Conservation (phyloP, 2,888 invertebrate species). For the Elysia crispata region DNA sequence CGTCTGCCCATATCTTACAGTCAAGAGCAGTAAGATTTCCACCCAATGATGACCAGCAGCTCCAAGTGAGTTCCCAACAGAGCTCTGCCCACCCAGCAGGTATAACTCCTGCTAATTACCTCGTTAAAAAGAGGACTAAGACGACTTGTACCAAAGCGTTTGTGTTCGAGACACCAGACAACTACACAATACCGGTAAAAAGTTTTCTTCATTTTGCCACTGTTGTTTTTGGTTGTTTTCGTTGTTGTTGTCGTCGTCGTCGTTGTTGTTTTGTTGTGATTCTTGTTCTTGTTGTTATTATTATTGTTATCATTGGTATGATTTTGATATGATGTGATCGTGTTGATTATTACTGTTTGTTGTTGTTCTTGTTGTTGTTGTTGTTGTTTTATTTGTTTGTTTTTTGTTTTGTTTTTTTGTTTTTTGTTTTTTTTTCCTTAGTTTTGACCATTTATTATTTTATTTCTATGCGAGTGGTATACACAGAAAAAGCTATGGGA, state of each 20-base stretch:
- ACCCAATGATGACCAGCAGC: not conserved
- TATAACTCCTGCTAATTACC: not conserved
- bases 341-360: no score
- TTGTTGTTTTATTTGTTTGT: not conserved
- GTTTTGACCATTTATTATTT: not conserved
- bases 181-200: constrained; percentile 62
- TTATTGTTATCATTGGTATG: not conserved
- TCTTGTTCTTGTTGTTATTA: not conserved
- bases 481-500: no score
- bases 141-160: constrained; percentile 55
- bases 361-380: not conserved
- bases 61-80: not conserved
- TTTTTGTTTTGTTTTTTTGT: no score
- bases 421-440: no score
- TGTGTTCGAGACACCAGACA: constrained; percentile 59
- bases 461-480: no score
- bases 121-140: constrained; percentile 36
- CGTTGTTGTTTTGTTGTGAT: not conserved
- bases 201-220: not conserved
- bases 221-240: not conserved
- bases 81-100: not conserved
- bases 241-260: not conserved
- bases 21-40: not conserved
- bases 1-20: not conserved
- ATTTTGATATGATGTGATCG: no score